phyloP scores from a whole-genome alignment of 2,888 invertebrate genomes.

The Ellobium chinense region DNA sequence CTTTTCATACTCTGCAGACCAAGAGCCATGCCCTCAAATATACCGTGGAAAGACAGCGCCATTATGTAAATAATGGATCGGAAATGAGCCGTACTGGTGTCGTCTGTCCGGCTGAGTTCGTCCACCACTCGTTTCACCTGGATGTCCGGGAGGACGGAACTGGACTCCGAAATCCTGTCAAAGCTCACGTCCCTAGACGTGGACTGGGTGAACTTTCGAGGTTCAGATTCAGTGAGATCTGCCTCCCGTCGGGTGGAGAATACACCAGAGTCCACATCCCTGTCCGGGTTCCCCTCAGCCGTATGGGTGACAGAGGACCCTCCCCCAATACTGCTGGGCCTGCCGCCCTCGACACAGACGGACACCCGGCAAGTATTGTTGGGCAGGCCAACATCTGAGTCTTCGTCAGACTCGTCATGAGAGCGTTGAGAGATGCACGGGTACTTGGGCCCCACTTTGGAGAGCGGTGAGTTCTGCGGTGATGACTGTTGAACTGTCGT shows the following conservation, averaged over 20 bases:
- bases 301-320: neutral
- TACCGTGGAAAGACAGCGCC: constrained; percentile 71
- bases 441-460: neutral
- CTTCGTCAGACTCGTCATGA: constrained; percentile 21
- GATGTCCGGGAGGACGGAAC: constrained; percentile 52
- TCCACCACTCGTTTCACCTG: constrained; percentile 69
- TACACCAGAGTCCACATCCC: neutral
- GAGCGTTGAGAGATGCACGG: neutral
- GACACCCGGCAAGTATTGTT: constrained; percentile 9
- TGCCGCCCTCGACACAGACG: constrained; percentile 10
- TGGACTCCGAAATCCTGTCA: constrained; percentile 38
- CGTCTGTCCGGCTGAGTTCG: constrained; percentile 65
- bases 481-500: neutral
- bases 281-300: neutral
- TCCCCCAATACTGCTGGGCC: neutral
- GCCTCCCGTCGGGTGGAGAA: neutral
- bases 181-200: constrained; percentile 36
- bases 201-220: constrained; percentile 7
- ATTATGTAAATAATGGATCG: constrained; percentile 68
- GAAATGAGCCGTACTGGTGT: constrained; percentile 64
- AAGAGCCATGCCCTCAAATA: constrained; percentile 73
- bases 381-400: neutral
- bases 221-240: neutral
- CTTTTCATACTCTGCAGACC: constrained; percentile 67
- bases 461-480: neutral